phyloP scores from a whole-genome alignment of 2,113 vertebrate genomes.

The Rhodinocichla rosea region DNA sequence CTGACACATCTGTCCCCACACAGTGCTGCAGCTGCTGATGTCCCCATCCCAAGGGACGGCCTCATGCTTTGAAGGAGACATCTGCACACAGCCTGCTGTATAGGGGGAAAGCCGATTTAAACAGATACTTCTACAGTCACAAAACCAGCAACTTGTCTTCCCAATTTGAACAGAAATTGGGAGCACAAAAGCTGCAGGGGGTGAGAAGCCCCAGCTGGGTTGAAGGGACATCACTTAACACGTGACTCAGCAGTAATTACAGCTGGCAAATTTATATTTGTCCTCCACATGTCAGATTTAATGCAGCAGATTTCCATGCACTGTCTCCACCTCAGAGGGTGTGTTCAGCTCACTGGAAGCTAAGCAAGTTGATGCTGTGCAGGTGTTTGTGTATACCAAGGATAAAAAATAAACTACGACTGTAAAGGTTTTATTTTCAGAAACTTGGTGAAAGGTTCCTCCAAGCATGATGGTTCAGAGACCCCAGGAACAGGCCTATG shows the following conservation, averaged over 20 bases:
- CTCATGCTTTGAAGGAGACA: background rate
- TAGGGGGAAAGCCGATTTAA: background rate
- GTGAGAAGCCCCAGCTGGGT: background rate
- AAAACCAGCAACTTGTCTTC: background rate
- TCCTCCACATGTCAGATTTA: background rate
- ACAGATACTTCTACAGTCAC: background rate
- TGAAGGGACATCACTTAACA: background rate
- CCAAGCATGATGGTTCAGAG: background rate
- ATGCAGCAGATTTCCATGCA: background rate
- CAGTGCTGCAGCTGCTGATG: fast-evolving
- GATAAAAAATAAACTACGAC: background rate
- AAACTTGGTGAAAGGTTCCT: background rate
- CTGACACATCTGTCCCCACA: background rate
- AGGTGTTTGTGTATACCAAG: background rate
- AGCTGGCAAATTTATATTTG: background rate
- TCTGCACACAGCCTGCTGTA: background rate
- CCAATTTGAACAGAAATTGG: background rate
- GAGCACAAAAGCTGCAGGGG: background rate
- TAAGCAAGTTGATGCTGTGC: background rate
- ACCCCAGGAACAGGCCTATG: background rate
- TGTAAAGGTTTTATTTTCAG: background rate
- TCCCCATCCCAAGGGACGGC: background rate
- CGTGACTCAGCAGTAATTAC: background rate
- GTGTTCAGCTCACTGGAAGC: background rate
- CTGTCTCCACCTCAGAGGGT: background rate